Conservation (phyloP, 2,888 invertebrate species). For the Thecophora atra region DNA sequence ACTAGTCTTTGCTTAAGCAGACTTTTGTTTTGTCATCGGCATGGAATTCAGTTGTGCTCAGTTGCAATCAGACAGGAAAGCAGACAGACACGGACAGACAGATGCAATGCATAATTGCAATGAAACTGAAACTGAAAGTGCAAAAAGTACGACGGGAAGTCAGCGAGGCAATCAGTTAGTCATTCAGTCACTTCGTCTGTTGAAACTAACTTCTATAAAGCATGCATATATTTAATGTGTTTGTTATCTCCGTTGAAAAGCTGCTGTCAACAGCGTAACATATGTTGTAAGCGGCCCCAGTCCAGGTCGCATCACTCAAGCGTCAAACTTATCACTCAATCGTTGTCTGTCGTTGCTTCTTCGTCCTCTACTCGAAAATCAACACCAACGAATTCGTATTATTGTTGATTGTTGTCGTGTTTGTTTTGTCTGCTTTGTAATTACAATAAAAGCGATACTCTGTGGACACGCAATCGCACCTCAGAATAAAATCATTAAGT, state of each 20-base stretch:
- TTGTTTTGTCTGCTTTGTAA: conserved; percentile 14
- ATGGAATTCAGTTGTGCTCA: conserved; percentile 3
- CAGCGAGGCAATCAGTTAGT: no score
- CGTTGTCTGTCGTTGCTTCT: background rate
- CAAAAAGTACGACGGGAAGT: conserved; percentile 21
- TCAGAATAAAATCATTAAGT: no score
- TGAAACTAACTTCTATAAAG: conserved; percentile 7
- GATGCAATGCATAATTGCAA: conserved; percentile 2
- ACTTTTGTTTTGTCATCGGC: conserved; percentile 16
- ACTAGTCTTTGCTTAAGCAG: no score
- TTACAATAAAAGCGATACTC: conserved; percentile 15
- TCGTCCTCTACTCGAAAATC: background rate
- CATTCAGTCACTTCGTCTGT: background rate
- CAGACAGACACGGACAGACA: background rate
- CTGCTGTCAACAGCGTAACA: background rate
- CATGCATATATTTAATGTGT: background rate
- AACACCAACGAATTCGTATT: background rate
- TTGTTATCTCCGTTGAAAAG: conserved; percentile 4
- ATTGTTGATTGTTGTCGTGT: conserved; percentile 1
- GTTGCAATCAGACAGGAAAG: background rate
- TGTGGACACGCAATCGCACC: conserved; percentile 11
- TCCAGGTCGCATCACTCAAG: background rate
- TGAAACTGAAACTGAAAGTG: conserved; percentile 42
- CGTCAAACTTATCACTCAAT: background rate
- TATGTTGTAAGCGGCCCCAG: background rate